phyloP scores from a whole-genome alignment of 2,113 vertebrate genomes.

The Gavia stellata region DNA sequence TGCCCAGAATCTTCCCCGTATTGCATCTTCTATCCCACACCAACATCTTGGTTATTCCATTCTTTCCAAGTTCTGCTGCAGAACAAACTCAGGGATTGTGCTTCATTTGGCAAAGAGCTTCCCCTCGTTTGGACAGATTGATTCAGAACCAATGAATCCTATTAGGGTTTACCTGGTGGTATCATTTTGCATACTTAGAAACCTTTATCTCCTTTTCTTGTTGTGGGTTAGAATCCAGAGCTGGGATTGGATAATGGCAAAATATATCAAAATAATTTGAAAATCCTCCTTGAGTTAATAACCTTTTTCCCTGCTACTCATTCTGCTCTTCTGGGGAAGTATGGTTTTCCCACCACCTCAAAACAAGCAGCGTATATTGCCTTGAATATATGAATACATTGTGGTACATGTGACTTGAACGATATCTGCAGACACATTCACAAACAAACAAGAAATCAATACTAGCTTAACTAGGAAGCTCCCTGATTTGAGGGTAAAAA shows the following conservation, averaged over 20 bases:
- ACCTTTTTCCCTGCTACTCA: background rate
- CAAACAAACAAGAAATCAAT: background rate
- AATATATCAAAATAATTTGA: background rate
- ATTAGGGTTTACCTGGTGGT: rapidly evolving
- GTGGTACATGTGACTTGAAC: background rate
- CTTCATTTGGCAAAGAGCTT: background rate
- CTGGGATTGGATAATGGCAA: background rate
- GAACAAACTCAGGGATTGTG: background rate
- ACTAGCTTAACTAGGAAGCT: background rate
- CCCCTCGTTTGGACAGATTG: background rate
- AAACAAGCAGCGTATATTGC: background rate
- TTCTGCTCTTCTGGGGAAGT: background rate
- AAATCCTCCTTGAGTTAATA: background rate
- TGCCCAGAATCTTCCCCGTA: background rate
- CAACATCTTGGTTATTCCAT: background rate
- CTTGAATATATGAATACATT: background rate
- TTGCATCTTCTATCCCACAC: background rate
- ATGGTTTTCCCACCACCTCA: background rate
- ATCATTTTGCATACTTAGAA: background rate
- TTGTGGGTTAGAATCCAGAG: background rate
- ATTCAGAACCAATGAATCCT: background rate
- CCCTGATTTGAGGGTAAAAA: background rate
- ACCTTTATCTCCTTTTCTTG: background rate
- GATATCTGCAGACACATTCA: background rate
- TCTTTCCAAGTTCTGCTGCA: background rate